A percentile compares a stretch with the other conserved stretches of the same genome.
Evolutionary conservation across 2,888 invertebrate genomes (phyloP).

Genomic region (Antheraea assamensis): DNA sequence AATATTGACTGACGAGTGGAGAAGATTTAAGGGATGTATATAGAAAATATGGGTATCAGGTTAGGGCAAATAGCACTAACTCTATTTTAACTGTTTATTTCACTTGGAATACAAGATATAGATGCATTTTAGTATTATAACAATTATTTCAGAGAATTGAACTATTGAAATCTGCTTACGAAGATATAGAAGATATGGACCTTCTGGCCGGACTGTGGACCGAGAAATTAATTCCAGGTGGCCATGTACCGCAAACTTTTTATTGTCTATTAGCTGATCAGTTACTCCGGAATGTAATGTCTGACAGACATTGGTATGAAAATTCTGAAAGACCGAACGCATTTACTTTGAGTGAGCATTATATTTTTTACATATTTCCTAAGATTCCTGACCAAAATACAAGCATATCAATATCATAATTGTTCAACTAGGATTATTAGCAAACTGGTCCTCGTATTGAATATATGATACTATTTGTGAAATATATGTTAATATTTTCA

Average conservation of each 20-base stretch:
- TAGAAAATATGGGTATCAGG: too few relatives aligned
- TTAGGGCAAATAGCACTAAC: not conserved
- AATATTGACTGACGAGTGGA: too few relatives aligned
- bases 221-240: slow-evolving; percentile 89
- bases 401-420: too few relatives aligned
- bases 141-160: slow-evolving; percentile 50
- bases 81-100: not conserved
- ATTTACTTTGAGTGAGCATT: slow-evolving; percentile 50
- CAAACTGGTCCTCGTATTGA: too few relatives aligned
- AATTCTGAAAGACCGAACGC: slow-evolving; percentile 53
- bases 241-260: slow-evolving; percentile 93
- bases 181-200: slow-evolving; percentile 91
- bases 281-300: slow-evolving; percentile 88
- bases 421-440: too few relatives aligned
- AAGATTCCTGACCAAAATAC: too few relatives aligned
- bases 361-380: not conserved
- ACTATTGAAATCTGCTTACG: slow-evolving; percentile 47
- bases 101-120: not conserved
- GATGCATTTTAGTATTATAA: not conserved
- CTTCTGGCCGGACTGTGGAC: slow-evolving; percentile 93
- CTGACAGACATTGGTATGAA: slow-evolving; percentile 92
- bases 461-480: too few relatives aligned
- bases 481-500: too few relatives aligned
- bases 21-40: not conserved
- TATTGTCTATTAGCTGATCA: slow-evolving; percentile 94